Conservation (phyloP, 2,888 invertebrate species). For the Tenthredo distinguenda region DNA sequence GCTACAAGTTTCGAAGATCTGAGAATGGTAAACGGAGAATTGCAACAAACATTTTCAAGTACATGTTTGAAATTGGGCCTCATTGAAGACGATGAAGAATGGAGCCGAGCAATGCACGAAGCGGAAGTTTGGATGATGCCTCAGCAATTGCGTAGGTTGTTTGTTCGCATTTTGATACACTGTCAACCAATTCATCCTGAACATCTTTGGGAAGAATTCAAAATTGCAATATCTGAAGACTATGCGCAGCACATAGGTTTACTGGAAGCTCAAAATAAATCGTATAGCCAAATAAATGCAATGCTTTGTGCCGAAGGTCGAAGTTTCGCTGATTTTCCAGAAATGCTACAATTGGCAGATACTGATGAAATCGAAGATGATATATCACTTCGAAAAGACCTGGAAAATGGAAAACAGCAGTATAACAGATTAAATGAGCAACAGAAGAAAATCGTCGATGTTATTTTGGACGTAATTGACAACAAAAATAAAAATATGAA, state of each 20-base stretch:
- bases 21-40: conserved; percentile 61
- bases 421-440: conserved; percentile 52
- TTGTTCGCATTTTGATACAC: conserved; percentile 59
- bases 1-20: conserved; percentile 66
- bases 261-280: neutral
- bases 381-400: neutral
- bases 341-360: neutral
- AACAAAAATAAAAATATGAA: neutral
- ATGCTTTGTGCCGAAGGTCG: neutral
- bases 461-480: conserved; percentile 32
- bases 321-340: neutral
- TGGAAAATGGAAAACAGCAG: neutral
- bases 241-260: neutral
- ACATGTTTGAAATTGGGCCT: conserved; percentile 62
- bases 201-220: neutral
- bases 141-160: conserved; percentile 62
- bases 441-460: conserved; percentile 56
- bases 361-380: neutral
- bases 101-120: conserved; percentile 62
- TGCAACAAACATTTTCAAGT: conserved; percentile 61
- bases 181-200: conserved; percentile 55
- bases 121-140: conserved; percentile 63
- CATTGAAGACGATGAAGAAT: conserved; percentile 66
- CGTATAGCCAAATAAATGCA: neutral
- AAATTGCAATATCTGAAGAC: neutral